Percentiles rank a stretch among this genome's conserved stretches.
These are phyloP conservation scores for Caenorhabditis sp. DNA, from an alignment of 2,888 invertebrate genomes.

Conservation along the genomic window DNA sequence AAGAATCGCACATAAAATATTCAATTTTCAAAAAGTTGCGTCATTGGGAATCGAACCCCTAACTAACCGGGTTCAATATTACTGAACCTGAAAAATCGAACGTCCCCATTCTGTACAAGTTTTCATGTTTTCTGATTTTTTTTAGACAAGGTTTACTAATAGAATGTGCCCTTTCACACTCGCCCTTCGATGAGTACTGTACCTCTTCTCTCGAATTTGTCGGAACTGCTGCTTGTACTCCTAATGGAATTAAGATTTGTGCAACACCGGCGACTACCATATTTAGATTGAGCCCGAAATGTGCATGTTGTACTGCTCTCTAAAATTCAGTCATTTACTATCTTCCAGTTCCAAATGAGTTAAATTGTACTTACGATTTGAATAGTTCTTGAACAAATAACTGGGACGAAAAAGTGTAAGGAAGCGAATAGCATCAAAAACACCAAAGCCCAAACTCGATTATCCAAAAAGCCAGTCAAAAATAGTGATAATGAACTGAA, in stretches of 20 bases:
- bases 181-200: no score
- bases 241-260: conserved; percentile 49
- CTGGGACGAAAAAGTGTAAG: conserved; percentile 49
- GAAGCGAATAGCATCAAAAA: conserved; percentile 49
- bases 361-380: conserved; percentile 40
- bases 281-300: conserved; percentile 47
- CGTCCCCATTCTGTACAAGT: no score
- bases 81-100: no score
- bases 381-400: conserved; percentile 49
- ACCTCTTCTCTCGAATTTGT: conserved; percentile 46
- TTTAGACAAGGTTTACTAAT: no score
- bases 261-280: conserved; percentile 49
- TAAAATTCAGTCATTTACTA: no score
- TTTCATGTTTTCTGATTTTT: no score
- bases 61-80: no score
- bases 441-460: conserved; percentile 34
- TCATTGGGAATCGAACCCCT: no score
- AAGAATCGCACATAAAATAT: no score
- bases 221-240: conserved; percentile 43
- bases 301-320: conserved; percentile 48
- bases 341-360: no score
- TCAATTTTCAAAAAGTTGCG: no score
- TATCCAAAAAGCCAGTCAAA: conserved; percentile 45
- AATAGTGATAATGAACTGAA: conserved; percentile 40
- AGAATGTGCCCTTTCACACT: no score